Percentiles rank a stretch among this genome's conserved stretches.
Evolutionary conservation across 1,140 invertebrate genomes (phyloP).

Genomic region (Teleogryllus occipitalis): DNA sequence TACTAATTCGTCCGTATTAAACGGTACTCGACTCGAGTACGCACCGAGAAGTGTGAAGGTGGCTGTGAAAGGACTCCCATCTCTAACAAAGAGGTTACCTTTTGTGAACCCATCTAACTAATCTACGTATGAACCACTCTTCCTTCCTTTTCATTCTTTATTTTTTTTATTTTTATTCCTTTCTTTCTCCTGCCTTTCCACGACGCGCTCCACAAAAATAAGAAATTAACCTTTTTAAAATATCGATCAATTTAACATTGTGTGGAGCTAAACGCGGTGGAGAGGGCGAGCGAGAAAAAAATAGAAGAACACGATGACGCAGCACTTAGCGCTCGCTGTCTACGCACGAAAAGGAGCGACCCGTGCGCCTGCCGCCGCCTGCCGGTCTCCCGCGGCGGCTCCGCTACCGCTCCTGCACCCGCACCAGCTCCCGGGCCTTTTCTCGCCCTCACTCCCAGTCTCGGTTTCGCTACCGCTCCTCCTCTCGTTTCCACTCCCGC

Average conservation of each 20-base stretch:
- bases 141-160: too few species aligned
- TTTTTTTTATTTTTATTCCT: too few species aligned
- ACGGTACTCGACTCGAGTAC: not conserved
- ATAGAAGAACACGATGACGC: not conserved
- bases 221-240: constrained; percentile 2
- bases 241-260: constrained; percentile 5
- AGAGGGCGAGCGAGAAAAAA: not conserved
- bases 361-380: too few species aligned
- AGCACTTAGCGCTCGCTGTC: not conserved
- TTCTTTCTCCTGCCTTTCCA: not conserved
- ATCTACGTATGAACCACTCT: not conserved
- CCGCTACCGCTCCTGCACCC: not conserved
- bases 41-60: not conserved
- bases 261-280: not conserved
- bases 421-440: not conserved
- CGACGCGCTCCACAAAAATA: not conserved
- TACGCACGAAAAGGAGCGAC: not conserved
- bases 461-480: too few species aligned
- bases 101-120: not conserved
- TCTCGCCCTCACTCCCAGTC: not conserved
- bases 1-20: not conserved
- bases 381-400: too few species aligned
- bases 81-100: not conserved
- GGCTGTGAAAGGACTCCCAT: not conserved
- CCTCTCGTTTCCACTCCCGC: too few species aligned